These are phyloP conservation scores for Neotoma lepida DNA, from an alignment of 2,113 vertebrate species.

Conservation along the genomic window DNA sequence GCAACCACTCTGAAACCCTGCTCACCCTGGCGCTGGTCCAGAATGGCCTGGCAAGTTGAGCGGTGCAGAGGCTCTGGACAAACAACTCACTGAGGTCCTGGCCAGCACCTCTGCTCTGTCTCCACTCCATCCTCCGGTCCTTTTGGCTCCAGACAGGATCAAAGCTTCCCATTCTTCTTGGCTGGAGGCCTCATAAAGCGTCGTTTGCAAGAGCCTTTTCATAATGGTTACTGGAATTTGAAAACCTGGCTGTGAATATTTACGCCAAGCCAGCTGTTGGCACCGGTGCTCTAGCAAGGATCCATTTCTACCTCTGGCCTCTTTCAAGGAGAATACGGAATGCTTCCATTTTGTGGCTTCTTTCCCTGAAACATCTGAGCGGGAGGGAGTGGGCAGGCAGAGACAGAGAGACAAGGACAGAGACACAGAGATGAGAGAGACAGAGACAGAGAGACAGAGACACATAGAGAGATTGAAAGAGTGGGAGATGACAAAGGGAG, in stretches of 20 bases:
- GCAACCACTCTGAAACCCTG: neutral
- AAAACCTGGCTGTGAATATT: slow-evolving; percentile 58
- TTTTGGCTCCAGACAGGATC: slow-evolving; percentile 32
- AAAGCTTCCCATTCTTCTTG: slow-evolving; percentile 38
- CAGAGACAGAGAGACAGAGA: neutral
- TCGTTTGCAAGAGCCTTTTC: slow-evolving; percentile 57
- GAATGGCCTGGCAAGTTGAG: neutral
- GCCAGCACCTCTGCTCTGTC: neutral
- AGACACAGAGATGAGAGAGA: neutral
- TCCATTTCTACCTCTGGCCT: neutral
- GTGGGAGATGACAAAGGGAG: neutral
- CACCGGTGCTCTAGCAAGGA: neutral
- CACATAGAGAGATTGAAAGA: neutral
- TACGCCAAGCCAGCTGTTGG: slow-evolving; percentile 56
- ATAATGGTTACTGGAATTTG: slow-evolving; percentile 60
- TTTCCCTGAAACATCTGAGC: slow-evolving; percentile 47
- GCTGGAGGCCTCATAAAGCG: neutral
- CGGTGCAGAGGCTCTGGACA: neutral
- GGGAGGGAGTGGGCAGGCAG: neutral
- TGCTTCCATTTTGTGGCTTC: slow-evolving; percentile 59
- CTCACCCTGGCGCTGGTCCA: neutral
- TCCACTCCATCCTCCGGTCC: neutral
- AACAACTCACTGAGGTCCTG: neutral
- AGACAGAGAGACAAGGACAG: neutral
- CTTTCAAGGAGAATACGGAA: slow-evolving; percentile 54